Percentiles rank a stretch among this genome's conserved stretches.
These are phyloP conservation scores for Gymnarchus niloticus DNA, from an alignment of 2,113 vertebrate species.

Conservation along the genomic window DNA sequence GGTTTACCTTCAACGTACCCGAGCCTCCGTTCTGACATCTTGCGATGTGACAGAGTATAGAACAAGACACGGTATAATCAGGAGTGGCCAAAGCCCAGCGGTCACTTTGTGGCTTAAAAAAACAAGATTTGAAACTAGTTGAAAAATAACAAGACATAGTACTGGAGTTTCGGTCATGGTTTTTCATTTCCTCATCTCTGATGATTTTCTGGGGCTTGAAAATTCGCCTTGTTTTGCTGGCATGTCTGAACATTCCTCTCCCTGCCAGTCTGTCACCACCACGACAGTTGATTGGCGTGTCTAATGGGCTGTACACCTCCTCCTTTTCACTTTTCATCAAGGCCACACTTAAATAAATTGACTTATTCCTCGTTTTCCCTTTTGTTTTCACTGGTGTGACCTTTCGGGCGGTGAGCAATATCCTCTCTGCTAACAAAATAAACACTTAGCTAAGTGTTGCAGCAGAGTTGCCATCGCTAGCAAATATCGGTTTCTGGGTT, in stretches of 20 bases:
- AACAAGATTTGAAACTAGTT: neutral
- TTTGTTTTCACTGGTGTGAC: neutral
- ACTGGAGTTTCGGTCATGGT: neutral
- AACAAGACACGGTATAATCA: neutral
- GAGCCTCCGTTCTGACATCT: neutral
- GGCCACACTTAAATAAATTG: neutral
- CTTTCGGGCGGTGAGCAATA: neutral
- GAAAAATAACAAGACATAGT: neutral
- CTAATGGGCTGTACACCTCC: slow-evolving; percentile 40
- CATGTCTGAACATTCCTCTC: slow-evolving; percentile 30
- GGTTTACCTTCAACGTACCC: neutral
- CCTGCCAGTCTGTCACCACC: slow-evolving; percentile 8
- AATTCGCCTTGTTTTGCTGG: slow-evolving; percentile 22
- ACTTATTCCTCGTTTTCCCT: neutral
- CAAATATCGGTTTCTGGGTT: slow-evolving; percentile 1
- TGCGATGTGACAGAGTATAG: neutral
- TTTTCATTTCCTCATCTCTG: slow-evolving; percentile 8
- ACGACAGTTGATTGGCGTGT: slow-evolving; percentile 36
- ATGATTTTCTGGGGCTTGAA: slow-evolving; percentile 22
- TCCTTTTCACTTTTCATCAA: slow-evolving; percentile 36
- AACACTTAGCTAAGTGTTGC: neutral
- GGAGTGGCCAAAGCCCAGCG: neutral
- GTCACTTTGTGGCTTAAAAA: neutral
- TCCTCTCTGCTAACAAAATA: neutral
- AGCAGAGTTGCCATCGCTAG: neutral